Percentiles rank a stretch among this genome's conserved stretches.
These are phyloP conservation scores for Paralichthys olivaceus DNA, from an alignment of 2,113 vertebrate genomes.

Conservation along the genomic window DNA sequence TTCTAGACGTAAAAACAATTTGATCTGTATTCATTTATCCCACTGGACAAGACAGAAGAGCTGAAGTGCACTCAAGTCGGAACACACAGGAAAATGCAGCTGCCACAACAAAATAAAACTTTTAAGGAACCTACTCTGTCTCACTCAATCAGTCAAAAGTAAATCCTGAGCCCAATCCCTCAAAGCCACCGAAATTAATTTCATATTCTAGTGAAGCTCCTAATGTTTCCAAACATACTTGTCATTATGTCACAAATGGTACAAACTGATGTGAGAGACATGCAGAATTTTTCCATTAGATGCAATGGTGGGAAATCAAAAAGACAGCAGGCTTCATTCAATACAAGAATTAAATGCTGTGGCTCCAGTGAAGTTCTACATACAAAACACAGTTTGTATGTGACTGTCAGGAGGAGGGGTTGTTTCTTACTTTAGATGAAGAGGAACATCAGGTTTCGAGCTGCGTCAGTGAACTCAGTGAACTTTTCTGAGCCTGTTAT, in stretches of 20 bases:
- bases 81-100: not conserved
- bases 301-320: constrained; percentile 5
- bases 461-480: constrained; percentile 30
- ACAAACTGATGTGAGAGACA: not conserved
- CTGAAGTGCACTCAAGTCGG: not conserved
- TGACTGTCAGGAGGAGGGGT: not conserved
- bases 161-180: constrained; percentile 14
- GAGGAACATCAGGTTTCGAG: constrained; percentile 34
- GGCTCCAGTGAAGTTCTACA: not conserved
- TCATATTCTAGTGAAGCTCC: constrained; percentile 10
- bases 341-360: not conserved
- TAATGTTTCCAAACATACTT: constrained; percentile 32
- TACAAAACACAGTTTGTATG: not conserved
- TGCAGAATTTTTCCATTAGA: constrained; percentile 7
- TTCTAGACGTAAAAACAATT: not conserved
- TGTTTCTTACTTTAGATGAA: constrained; percentile 12
- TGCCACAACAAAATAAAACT: constrained; percentile 1
- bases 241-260: constrained; percentile 19
- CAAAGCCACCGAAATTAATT: constrained; percentile 26
- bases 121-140: not conserved
- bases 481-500: constrained; percentile 34
- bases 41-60: not conserved
- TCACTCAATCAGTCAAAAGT: constrained; percentile 3
- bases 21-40: not conserved
- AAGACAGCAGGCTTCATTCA: constrained; percentile 17